These are phyloP conservation scores for Planiliza haematocheilus DNA, from an alignment of 2,113 vertebrate species.

Conservation along the genomic window DNA sequence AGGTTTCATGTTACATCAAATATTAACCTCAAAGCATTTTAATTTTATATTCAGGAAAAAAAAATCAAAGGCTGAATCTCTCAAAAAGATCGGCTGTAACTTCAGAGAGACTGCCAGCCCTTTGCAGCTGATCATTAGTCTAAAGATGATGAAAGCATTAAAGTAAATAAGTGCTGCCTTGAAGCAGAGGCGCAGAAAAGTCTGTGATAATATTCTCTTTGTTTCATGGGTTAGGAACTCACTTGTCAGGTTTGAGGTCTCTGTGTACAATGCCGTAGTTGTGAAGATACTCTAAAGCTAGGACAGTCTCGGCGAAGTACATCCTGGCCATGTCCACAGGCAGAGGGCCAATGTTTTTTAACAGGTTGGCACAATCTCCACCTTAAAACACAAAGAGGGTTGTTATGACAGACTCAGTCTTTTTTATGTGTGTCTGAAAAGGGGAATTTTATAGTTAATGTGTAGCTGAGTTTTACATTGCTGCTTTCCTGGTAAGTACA, in stretches of 20 bases:
- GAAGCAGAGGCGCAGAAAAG: not conserved
- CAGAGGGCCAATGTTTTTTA: conserved; percentile 96
- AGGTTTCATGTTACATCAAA: conserved; percentile 44
- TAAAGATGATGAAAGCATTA: conserved; percentile 41
- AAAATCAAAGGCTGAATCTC: conserved; percentile 34
- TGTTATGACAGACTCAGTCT: not conserved
- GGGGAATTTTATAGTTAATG: not conserved
- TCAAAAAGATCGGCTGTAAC: conserved; percentile 2
- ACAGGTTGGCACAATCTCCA: conserved; percentile 91
- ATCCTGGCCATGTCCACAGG: conserved; percentile 95
- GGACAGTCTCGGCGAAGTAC: conserved; percentile 96
- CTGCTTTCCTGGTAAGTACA: not conserved
- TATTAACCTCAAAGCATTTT: not conserved
- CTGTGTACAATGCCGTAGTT: conserved; percentile 96
- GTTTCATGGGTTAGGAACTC: conserved; percentile 58
- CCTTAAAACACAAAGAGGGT: conserved; percentile 77
- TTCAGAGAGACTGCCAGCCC: conserved; percentile 42
- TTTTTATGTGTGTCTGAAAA: not conserved
- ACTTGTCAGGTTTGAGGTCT: conserved; percentile 99
- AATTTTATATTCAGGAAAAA: conserved; percentile 2
- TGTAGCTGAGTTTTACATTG: too few species aligned
- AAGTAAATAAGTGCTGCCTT: not conserved
- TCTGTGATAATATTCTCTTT: conserved; percentile 14
- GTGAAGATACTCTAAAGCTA: conserved; percentile 94
- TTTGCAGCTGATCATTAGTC: conserved; percentile 24